These are phyloP conservation scores for Coryphaenoides rupestris DNA, from an alignment of 2,113 vertebrate species.

Conservation along the genomic window DNA sequence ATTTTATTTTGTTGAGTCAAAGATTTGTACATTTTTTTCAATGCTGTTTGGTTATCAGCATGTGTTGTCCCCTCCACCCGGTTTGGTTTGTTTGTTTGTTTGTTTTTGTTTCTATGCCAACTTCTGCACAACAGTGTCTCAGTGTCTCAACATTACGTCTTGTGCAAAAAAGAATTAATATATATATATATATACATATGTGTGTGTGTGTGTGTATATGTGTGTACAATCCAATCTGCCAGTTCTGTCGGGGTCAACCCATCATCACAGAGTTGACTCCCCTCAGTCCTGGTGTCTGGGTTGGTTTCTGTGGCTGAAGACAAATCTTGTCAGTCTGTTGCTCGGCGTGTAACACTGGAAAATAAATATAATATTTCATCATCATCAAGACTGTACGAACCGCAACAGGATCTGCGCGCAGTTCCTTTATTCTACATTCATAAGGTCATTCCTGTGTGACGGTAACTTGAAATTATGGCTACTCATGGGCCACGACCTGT, in stretches of 20 bases:
- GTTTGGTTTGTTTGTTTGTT: neutral
- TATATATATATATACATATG: no score
- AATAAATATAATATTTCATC: slow-evolving; percentile 99
- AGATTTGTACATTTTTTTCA: slow-evolving; percentile 44
- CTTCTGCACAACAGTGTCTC: slow-evolving; percentile 77
- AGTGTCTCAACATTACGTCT: slow-evolving; percentile 85
- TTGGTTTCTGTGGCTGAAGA: slow-evolving; percentile 94
- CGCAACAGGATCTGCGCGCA: slow-evolving; percentile 78
- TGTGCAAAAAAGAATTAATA: slow-evolving; percentile 83
- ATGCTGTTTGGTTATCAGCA: slow-evolving; percentile 83
- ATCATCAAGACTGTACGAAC: slow-evolving; percentile 89
- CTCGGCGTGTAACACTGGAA: slow-evolving; percentile 93
- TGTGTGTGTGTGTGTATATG: slow-evolving; percentile 66
- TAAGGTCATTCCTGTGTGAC: slow-evolving; percentile 50
- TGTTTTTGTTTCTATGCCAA: slow-evolving; percentile 39
- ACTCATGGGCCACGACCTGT: slow-evolving; percentile 46
- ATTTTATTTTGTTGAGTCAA: slow-evolving; percentile 9
- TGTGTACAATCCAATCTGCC: slow-evolving; percentile 91
- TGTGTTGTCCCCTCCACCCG: slow-evolving; percentile 77
- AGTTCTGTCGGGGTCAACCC: slow-evolving; percentile 89
- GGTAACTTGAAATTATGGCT: slow-evolving; percentile 50
- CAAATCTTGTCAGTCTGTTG: slow-evolving; percentile 94
- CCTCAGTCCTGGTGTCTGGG: slow-evolving; percentile 82
- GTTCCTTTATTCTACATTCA: slow-evolving; percentile 75
- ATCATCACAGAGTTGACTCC: slow-evolving; percentile 60